Base-by-base conservation (phyloP, 2,888 invertebrate genomes). In the Microchrysa polita region DNA sequence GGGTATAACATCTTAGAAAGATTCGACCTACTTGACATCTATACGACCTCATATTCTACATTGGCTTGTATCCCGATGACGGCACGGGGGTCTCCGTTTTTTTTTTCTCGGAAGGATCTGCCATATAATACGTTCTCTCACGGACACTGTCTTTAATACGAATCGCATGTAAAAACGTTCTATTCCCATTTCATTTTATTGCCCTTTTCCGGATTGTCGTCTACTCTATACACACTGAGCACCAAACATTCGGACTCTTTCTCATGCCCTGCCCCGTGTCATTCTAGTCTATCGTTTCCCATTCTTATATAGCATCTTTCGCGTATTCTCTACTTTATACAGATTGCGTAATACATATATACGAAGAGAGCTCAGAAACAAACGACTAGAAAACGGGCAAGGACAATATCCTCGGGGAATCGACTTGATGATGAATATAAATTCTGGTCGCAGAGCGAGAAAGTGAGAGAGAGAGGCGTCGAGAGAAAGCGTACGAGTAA, bases 1-100 rank as follows among this genome's bases (percentile, higher is more conserved):
- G 40, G 69, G 22, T 40, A 34, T 34, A 42, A 42, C 55, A 69
- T 55, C 57, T 42, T 69, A 40, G n/a, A 55, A 52, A 69, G 14
- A 69, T 57, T 69, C 69, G 23, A 69, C 69, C 69, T 57, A n/a
- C 42, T 69, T 69, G 69, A 69, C 69, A 69, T 69, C 42, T 69
- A 69, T 40, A 69, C 55, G 69, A 69, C 69, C 34, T 55, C 52
- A 69, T 69, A 57, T 52, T 69, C 55, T 55, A 40, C 57, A 57
- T 55, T 12, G 34, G 69, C 40, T 55, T 57, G 55, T 20, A 20
- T 57, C 57, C 65, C 22, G 40, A 55, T 55, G 40, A 23, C 52
- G n/a, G n/a, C n/a, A n/a, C n/a, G n/a, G n/a, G n/a, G n/a, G n/a
- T n/a, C n/a, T n/a, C n/a, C n/a, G n/a, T n/a, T n/a, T n/a, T n/a